Percentiles rank a stretch among this genome's conserved stretches.
Conservation (phyloP, 2,113 vertebrate genomes). For the Protobothrops flavoviridis region DNA sequence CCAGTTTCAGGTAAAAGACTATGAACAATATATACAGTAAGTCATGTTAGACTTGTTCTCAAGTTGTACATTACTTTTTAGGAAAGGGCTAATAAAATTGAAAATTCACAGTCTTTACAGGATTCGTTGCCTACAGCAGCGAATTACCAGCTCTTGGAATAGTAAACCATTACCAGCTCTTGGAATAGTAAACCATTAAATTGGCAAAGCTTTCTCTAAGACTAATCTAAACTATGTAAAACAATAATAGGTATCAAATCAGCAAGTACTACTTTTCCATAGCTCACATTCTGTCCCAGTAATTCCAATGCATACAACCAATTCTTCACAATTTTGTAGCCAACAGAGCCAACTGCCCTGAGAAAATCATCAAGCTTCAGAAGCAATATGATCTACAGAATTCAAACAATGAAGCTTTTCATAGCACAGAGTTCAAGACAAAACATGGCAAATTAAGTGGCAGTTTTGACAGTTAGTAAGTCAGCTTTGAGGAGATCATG, state of each 20-base stretch:
- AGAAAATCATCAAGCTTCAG: background rate
- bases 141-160: constrained; percentile 38
- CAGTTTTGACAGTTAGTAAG: background rate
- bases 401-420: background rate
- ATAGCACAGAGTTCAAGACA: background rate
- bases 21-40: constrained; percentile 22
- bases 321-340: background rate
- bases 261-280: background rate
- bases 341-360: background rate
- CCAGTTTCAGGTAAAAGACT: background rate
- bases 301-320: background rate
- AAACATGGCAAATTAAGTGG: background rate
- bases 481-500: constrained; percentile 46
- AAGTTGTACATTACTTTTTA: constrained; percentile 3
- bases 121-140: background rate
- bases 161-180: constrained; percentile 45
- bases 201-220: constrained; percentile 29
- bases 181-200: constrained; percentile 58
- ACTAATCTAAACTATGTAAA: constrained; percentile 43
- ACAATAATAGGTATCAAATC: background rate
- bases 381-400: background rate
- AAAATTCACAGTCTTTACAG: background rate
- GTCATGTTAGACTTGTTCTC: constrained; percentile 23
- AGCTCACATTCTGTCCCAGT: background rate
- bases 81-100: constrained; percentile 33